Evolutionary conservation across 2,888 invertebrate genomes (phyloP), one percentile per base, ranked within the genome.

Genomic region (Plebejus argus): DNA sequence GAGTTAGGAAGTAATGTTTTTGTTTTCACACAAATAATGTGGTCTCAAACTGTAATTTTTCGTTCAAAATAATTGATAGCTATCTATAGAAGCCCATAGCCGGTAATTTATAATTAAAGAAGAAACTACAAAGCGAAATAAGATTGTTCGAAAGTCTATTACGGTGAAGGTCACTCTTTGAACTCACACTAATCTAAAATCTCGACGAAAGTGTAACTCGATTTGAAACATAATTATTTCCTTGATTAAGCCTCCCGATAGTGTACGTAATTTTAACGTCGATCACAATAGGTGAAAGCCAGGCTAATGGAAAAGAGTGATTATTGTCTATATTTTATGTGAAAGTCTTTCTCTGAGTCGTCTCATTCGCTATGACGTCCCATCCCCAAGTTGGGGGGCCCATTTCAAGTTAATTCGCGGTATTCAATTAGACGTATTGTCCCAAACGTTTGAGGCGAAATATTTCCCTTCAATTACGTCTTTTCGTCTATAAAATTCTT

Each of bases 271-370:
- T 80, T 79, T 76, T 70, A 79, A 78, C 28, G 80, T 81, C 76
- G 78, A 81, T 80, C 84, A 86, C 85, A 89, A 90, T 86, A 80
- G 86, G 89, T 86, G 90, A 91, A 90, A 90, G 90, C 79, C 80
- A 84, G 87, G 88, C 78, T 81, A 82, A 84, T 85, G 84, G 85
- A 84, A 87, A 85, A 88, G 87, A 85, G 84, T 83, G 84, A 87
- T 87, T 86, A 87, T 82, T 84, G 86, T 86, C 88, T 86, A 86
- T 90, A 89, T 90, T 89, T 80, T 82, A 84, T 79, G 85, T 83
- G 87, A 88, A 90, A 89, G 85, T 83, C 82, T 84, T 86, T 88
- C 86, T 35, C 84, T 86, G 81, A 82, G 53, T 79, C 81, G 83
- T 81, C 81, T 82, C 84, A 85, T 86, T 88, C 86, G 85, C 83